Evolutionary conservation across 2,113 vertebrate species (phyloP).

Genomic region (Oryzias javanicus): DNA sequence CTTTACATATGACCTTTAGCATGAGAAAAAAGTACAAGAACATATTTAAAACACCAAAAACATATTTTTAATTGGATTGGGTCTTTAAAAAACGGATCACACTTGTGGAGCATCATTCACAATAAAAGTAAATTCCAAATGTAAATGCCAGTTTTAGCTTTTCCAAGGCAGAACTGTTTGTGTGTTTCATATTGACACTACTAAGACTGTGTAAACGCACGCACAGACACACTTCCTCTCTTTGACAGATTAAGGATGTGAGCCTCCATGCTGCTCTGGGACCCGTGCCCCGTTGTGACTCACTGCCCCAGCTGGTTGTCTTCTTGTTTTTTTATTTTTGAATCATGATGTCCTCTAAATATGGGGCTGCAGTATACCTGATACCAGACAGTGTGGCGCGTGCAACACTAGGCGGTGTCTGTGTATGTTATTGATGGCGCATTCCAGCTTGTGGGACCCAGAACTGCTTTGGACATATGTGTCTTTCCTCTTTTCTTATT

Average conservation of each 20-base stretch:
- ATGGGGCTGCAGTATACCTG: conserved; percentile 2
- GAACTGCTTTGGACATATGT: conserved; percentile 24
- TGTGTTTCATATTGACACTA: conserved; percentile 47
- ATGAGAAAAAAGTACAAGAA: too few relatives aligned
- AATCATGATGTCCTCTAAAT: conserved; percentile 16
- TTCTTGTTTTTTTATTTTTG: conserved; percentile 8
- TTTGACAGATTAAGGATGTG: conserved; percentile 42
- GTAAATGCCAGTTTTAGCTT: not conserved
- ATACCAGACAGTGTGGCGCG: not conserved
- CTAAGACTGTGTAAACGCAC: conserved; percentile 47
- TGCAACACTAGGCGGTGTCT: conserved; percentile 3
- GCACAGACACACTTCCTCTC: conserved; percentile 36
- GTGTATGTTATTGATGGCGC: conserved; percentile 28
- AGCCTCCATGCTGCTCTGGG: conserved; percentile 26
- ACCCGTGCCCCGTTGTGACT: conserved; percentile 16
- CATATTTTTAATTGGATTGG: too few relatives aligned
- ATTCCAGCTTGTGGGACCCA: conserved; percentile 16
- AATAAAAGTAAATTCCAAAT: not conserved
- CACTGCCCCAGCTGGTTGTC: conserved; percentile 22
- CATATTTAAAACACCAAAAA: too few relatives aligned
- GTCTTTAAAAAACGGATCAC: not conserved
- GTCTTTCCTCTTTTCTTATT: not conserved
- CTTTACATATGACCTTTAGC: too few relatives aligned
- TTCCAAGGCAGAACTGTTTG: not conserved
- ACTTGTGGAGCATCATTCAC: conserved; percentile 9